These are phyloP conservation scores for Campoplex nolae DNA, from an alignment of 2,888 invertebrate genomes.

Conservation along the genomic window DNA sequence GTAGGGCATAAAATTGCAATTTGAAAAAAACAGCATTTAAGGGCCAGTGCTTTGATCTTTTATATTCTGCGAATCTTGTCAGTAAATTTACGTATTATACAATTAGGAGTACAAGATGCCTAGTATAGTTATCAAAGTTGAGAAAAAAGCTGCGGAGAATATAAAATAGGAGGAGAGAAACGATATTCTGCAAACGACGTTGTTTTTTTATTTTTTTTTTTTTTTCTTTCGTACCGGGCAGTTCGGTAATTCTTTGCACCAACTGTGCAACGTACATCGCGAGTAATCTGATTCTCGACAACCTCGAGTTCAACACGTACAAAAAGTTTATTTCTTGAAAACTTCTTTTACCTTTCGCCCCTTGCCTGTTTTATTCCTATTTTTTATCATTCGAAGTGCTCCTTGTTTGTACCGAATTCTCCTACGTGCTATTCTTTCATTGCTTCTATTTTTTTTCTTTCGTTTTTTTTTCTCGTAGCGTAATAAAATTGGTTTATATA, in stretches of 20 bases:
- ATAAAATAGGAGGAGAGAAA: slow-evolving; percentile 31
- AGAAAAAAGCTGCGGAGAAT: slow-evolving; percentile 47
- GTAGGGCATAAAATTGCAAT: neutral
- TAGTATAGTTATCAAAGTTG: slow-evolving; percentile 21
- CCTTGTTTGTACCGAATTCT: slow-evolving; percentile 33
- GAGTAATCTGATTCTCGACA: slow-evolving; percentile 52
- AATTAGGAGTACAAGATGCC: neutral
- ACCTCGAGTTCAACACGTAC: slow-evolving; percentile 55
- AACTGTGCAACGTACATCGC: slow-evolving; percentile 22
- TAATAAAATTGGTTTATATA: neutral
- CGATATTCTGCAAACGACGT: slow-evolving; percentile 26
- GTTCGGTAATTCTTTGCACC: slow-evolving; percentile 53
- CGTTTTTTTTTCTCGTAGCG: neutral
- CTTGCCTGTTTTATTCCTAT: slow-evolving; percentile 39
- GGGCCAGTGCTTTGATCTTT: neutral
- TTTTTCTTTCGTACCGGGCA: neutral
- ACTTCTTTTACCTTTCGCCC: slow-evolving; percentile 45
- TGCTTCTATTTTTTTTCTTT: slow-evolving; percentile 12
- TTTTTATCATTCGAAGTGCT: slow-evolving; percentile 39
- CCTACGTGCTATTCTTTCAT: slow-evolving; percentile 33
- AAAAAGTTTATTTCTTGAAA: slow-evolving; percentile 60
- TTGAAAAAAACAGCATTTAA: neutral
- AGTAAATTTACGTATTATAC: neutral
- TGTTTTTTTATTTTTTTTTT: neutral
- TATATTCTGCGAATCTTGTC: neutral